Conservation (phyloP, 1,140 invertebrate genomes). For the Lepeophtheirus salmonis region DNA sequence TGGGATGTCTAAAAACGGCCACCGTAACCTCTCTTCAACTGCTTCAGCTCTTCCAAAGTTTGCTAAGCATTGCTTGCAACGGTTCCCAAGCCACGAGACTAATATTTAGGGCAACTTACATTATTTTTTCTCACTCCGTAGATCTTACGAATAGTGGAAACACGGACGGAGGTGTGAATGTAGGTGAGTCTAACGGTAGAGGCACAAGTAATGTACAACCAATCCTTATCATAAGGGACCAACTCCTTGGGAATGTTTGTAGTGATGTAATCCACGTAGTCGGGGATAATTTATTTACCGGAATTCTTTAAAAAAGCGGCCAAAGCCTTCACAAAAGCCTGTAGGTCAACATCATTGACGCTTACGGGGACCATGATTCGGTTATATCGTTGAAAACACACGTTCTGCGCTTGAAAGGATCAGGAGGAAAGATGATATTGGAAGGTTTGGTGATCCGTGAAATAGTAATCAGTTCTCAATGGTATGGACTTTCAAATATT, state of each 20-base stretch:
- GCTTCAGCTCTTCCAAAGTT: conserved; percentile 70
- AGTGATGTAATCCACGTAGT: conserved; percentile 92
- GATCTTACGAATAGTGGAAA: conserved; percentile 83
- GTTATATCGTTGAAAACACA: not conserved
- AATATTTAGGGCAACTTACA: conserved; percentile 84
- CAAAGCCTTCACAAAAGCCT: conserved; percentile 83
- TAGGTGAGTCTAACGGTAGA: conserved; percentile 85
- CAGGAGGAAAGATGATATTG: not conserved
- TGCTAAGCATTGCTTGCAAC: conserved; percentile 85
- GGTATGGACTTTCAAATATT: no score
- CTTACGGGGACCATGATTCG: conserved; percentile 32
- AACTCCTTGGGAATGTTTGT: conserved; percentile 84
- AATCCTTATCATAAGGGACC: conserved; percentile 90
- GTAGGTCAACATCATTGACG: conserved; percentile 94
- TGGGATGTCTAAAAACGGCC: conserved; percentile 70
- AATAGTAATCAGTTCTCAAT: no score
- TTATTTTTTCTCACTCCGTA: conserved; percentile 89
- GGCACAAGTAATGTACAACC: conserved; percentile 86
- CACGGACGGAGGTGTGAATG: conserved; percentile 77
- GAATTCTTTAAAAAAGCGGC: conserved; percentile 93
- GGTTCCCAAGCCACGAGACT: conserved; percentile 65
- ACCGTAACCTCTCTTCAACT: conserved; percentile 74
- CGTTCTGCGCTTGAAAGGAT: not conserved
- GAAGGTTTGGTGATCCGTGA: no score
- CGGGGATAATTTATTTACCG: conserved; percentile 90